A percentile compares a stretch with the other conserved stretches of the same genome.
Evolutionary conservation across 2,113 vertebrate genomes (phyloP).

Genomic region (Oryzias woworae): DNA sequence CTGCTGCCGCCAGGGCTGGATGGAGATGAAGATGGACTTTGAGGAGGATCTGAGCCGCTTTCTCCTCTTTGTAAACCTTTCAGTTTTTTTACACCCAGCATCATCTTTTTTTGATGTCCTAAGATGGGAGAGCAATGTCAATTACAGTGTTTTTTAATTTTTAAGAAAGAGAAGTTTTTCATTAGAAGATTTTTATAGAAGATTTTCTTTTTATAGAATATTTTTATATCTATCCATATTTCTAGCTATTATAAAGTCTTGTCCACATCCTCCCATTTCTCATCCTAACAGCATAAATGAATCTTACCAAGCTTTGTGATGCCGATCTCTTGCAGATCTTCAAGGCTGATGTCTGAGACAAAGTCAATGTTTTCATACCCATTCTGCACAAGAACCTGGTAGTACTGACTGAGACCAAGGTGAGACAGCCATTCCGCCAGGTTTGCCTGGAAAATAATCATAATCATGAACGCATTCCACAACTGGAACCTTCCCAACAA

Average conservation of each 20-base stretch:
- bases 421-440: slow-evolving; percentile 93
- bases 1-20: slow-evolving; percentile 50
- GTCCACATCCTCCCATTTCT: not conserved
- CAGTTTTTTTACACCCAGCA: slow-evolving; percentile 91
- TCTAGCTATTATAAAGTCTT: too few relatives aligned
- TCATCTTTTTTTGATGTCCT: slow-evolving; percentile 99
- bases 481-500: not conserved
- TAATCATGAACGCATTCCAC: not conserved
- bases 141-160: not conserved
- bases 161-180: not conserved
- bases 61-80: slow-evolving; percentile 83
- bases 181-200: not conserved
- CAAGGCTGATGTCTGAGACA: slow-evolving; percentile 95
- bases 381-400: slow-evolving; percentile 94
- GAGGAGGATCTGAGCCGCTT: slow-evolving; percentile 41
- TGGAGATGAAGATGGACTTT: slow-evolving; percentile 56
- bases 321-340: slow-evolving; percentile 96
- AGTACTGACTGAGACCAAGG: slow-evolving; percentile 95
- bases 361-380: slow-evolving; percentile 99
- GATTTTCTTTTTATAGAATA: too few relatives aligned
- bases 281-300: not conserved
- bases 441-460: slow-evolving; percentile 80
- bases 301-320: slow-evolving; percentile 82
- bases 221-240: too few relatives aligned
- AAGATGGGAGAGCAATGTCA: not conserved